Conservation (phyloP, 1,140 invertebrate genomes). For the Drosophila elegans region DNA sequence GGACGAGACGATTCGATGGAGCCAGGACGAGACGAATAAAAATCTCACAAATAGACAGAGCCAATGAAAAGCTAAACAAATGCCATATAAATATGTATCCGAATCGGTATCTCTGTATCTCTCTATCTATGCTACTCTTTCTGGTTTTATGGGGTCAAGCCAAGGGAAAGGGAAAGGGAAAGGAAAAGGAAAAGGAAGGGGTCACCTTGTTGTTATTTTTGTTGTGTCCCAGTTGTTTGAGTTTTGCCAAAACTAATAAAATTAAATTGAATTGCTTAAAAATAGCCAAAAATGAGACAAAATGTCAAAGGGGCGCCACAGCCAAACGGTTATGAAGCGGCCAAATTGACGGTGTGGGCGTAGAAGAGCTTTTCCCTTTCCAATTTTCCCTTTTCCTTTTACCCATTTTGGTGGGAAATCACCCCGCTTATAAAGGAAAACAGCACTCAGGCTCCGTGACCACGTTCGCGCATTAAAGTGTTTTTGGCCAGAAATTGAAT, state of each 20-base stretch:
- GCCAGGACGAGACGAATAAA: constrained; percentile 28
- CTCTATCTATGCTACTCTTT: constrained; percentile 41
- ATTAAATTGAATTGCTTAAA: constrained; percentile 84
- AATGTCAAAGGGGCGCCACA: constrained; percentile 67
- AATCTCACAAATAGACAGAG: constrained; percentile 44
- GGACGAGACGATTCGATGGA: constrained; percentile 34
- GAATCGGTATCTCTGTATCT: constrained; percentile 41
- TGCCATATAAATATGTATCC: constrained; percentile 76
- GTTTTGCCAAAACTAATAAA: constrained; percentile 81
- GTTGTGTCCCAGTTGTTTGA: constrained; percentile 80
- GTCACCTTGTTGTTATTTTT: constrained; percentile 66
- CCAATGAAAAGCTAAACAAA: constrained; percentile 78
- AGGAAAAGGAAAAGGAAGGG: neutral
- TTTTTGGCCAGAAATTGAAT: constrained; percentile 71
- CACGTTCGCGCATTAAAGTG: constrained; percentile 77
- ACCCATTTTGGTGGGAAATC: constrained; percentile 5
- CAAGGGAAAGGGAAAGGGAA: neutral
- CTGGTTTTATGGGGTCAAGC: constrained; percentile 70
- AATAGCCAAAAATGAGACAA: constrained; percentile 82
- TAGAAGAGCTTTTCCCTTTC: neutral
- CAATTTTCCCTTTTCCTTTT: constrained; percentile 6
- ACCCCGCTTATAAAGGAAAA: constrained; percentile 14
- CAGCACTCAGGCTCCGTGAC: constrained; percentile 28
- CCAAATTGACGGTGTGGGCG: constrained; percentile 43
- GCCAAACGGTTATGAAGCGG: constrained; percentile 69